phyloP scores from a whole-genome alignment of 2,888 invertebrate species.

The Ariolimax columbianus region DNA sequence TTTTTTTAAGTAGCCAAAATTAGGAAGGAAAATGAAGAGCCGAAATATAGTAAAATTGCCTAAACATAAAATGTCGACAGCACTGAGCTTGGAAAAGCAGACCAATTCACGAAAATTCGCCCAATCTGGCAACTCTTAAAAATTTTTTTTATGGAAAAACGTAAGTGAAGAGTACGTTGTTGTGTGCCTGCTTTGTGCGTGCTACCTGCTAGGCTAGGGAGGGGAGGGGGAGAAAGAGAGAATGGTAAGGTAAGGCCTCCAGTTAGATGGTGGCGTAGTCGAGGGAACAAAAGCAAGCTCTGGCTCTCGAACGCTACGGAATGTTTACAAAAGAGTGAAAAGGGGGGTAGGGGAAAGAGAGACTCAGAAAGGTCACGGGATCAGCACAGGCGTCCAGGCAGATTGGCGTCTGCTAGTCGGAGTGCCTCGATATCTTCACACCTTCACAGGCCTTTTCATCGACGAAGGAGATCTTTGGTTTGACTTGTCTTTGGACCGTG shows the following conservation, averaged over 20 bases:
- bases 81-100: too few relatives aligned
- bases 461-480: neutral
- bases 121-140: too few relatives aligned
- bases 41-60: too few relatives aligned
- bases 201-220: neutral
- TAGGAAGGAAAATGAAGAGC: too few relatives aligned
- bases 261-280: neutral
- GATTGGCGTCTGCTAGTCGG: conserved; percentile 35
- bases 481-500: conserved; percentile 4
- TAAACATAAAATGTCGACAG: too few relatives aligned
- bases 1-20: too few relatives aligned
- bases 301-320: conserved; percentile 8
- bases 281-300: conserved; percentile 17
- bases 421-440: conserved; percentile 39
- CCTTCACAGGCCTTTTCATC: conserved; percentile 20
- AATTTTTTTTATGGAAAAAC: neutral
- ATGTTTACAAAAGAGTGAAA: conserved; percentile 38
- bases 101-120: too few relatives aligned
- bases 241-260: neutral
- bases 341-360: too few relatives aligned
- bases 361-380: conserved; percentile 2
- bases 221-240: neutral
- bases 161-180: neutral
- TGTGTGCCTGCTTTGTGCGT: neutral
- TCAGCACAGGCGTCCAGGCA: conserved; percentile 20